Base-by-base conservation (phyloP, 2,888 invertebrate genomes). In the Hybos culiciformis region DNA sequence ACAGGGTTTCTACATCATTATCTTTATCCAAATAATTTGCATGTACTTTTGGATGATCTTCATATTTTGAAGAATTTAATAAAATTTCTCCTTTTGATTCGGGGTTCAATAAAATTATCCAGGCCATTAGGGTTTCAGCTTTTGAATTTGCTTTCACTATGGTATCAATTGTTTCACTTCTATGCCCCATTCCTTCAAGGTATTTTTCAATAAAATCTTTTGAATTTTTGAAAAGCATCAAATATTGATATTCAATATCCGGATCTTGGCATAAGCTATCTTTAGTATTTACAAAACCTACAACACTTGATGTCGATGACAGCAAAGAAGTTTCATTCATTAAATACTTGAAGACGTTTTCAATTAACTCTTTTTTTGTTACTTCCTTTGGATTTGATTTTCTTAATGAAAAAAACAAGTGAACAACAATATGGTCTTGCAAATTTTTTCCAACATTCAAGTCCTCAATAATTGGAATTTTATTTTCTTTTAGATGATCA, bases 401-500 rank as follows among this genome's bases (percentile, higher is more conserved):
- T 3, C 71, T 68, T 52, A 72, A 63, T 37, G 49, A 49, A 11
- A 54, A 46, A 11, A 51, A 41, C 4, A 56, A 1, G 5, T 50
- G 50, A 5, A 77, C 68, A 1, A 74, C 77, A 31, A 80, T 74
- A 58, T 86, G 85, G 55, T 86, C 85, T 61, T 84, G 83, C 1
- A 85, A 67, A 55, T 84, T 81, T 50, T 78, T 71, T 2, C 82
- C 83, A 1, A 84, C 82, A 43, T 34, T 24, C n/a, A 55, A 41
- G 34, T 56, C 44, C 5, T 48, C 46, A 6, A 54, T n/a, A 3
- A 55, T 42, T 3, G 52, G 51, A 37, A 57, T 54, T 7, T 46
- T 43, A 3, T 52, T 14, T 6, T 46, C 36, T 17, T 45, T 36
- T 1, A 58, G 36, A 17, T 54, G 49, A 3, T 48, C 19, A 41